Base-by-base conservation (phyloP, 2,888 invertebrate species). In the Seira musarum region DNA sequence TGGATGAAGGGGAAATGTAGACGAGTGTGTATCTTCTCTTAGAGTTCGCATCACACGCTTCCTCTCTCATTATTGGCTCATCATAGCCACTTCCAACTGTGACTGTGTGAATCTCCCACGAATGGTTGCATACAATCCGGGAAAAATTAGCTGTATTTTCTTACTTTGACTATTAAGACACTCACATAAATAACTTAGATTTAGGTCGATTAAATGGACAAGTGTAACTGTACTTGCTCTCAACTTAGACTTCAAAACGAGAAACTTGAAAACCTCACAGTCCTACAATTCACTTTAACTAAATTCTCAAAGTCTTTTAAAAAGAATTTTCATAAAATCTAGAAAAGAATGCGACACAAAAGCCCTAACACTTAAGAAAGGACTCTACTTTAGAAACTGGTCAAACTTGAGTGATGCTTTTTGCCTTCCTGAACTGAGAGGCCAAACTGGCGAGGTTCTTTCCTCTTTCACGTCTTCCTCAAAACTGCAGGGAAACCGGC, bases 401-500 rank as follows among this genome's bases (percentile, higher is more conserved):
- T 30, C 30, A 30, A 30, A 30, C 30, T 49, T 49, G 15, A 49
- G 49, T 13, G 15, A 49, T 49, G 17, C 49, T 49, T n/a, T 49
- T 49, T 49, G 8, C 2, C 17, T 49, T 49, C 49, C 3, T 13
- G 2, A 49, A 49, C 3, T 13, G 3, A 2, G 60, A 60, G 60
- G n/a, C 10, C 21, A 5, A 19, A 67, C 65, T 22, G 40, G 15
- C 68, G 73, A 73, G 79, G 21, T 75, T 68, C 69, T 22, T 73
- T 68, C 69, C 64, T 67, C 68, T 68, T 65, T 64, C 25, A 79
- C 35, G 64, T 65, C 72, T 68, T 49, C 22, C 35, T 68, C 73
- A 69, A 67, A 73, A 79, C 79, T 79, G 73, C 65, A 63, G 64
- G 19, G 24, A n/a, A 64, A 69, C 68, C 79, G 73, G 73, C 60